Evolutionary conservation across 1,140 invertebrate species (phyloP).

Genomic region (Ceratina calcarata): DNA sequence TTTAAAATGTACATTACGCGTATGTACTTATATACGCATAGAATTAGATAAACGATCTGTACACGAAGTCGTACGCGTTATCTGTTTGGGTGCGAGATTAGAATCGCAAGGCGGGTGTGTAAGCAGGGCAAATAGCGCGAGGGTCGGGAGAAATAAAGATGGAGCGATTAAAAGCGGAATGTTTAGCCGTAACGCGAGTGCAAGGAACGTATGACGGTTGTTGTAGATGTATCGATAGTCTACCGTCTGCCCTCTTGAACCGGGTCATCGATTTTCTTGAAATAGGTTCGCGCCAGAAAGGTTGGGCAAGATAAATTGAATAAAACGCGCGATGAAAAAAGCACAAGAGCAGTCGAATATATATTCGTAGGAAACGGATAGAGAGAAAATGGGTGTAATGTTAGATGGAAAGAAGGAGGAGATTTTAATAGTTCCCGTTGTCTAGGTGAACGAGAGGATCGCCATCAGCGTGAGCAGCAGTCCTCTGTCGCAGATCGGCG

Average conservation of each 20-base stretch:
- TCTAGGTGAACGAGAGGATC: constrained; percentile 78
- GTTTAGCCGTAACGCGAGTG: constrained; percentile 16
- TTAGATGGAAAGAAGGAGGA: background rate
- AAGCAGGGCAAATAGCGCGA: background rate
- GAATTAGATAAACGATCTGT: background rate
- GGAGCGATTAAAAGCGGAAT: background rate
- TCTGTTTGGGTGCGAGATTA: constrained; percentile 1
- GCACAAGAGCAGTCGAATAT: background rate
- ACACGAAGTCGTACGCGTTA: background rate
- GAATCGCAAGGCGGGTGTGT: background rate
- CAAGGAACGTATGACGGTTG: constrained; percentile 24
- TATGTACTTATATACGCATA: background rate
- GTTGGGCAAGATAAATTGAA: constrained; percentile 61
- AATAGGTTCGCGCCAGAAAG: constrained; percentile 58
- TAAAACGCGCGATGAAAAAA: constrained; percentile 15
- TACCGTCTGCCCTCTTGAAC: constrained; percentile 57
- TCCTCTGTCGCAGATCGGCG: constrained; percentile 76
- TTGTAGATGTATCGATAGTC: constrained; percentile 43
- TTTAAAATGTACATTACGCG: background rate
- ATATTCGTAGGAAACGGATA: background rate
- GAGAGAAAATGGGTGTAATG: background rate
- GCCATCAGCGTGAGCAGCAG: constrained; percentile 78
- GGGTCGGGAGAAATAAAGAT: constrained; percentile 19
- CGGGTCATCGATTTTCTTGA: constrained; percentile 67
- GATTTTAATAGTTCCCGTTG: constrained; percentile 19